These are phyloP conservation scores for Nesidiocoris tenuis DNA, from an alignment of 2,888 invertebrate species.

Conservation along the genomic window DNA sequence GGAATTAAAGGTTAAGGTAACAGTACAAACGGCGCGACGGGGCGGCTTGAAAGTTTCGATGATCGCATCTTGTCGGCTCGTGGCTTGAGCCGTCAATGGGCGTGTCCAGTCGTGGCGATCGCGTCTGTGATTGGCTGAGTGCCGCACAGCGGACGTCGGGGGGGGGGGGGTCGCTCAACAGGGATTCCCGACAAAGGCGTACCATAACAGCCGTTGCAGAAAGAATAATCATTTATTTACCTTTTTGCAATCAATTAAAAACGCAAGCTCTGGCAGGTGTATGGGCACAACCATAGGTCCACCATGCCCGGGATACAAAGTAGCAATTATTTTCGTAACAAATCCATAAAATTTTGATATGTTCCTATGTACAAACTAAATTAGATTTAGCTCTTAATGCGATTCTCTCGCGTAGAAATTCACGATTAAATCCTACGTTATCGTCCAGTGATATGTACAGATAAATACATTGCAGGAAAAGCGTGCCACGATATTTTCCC, in stretches of 20 bases:
- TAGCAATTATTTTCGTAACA: background rate
- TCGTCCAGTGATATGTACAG: background rate
- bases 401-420: background rate
- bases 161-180: too few species aligned
- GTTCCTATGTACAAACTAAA: background rate
- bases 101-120: too few species aligned
- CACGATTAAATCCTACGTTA: background rate
- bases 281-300: background rate
- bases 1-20: too few species aligned
- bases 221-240: background rate
- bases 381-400: background rate
- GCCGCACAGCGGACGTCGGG: too few species aligned
- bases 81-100: too few species aligned
- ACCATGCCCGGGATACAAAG: background rate
- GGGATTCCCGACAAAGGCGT: too few species aligned
- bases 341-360: background rate
- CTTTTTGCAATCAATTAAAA: background rate
- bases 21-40: too few species aligned
- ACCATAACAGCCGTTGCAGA: too few species aligned
- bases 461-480: background rate
- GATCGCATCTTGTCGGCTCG: too few species aligned
- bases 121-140: too few species aligned
- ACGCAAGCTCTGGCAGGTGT: background rate
- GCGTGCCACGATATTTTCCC: background rate
- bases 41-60: too few species aligned